These are phyloP conservation scores for Desoria tigrina DNA, from an alignment of 2,888 invertebrate species.

Conservation along the genomic window DNA sequence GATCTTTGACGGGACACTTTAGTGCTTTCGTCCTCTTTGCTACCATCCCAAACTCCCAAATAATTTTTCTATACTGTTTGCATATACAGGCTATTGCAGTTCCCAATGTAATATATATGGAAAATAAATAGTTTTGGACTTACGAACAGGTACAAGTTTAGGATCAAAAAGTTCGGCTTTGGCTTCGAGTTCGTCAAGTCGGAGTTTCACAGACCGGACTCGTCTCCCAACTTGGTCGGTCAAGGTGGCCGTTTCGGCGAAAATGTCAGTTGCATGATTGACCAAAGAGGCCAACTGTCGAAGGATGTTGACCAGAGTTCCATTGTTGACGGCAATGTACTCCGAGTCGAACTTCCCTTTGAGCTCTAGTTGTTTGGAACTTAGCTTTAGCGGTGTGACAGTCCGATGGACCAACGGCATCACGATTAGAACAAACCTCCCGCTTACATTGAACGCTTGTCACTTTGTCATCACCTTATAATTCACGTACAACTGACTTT, in stretches of 20 bases:
- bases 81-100: too few species aligned
- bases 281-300: slow-evolving; percentile 83
- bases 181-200: slow-evolving; percentile 70
- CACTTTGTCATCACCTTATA: neutral
- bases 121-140: too few species aligned
- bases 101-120: too few species aligned
- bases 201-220: slow-evolving; percentile 69
- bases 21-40: too few species aligned
- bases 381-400: slow-evolving; percentile 44
- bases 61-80: too few species aligned
- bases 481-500: neutral
- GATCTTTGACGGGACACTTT: too few species aligned
- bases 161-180: slow-evolving; percentile 76
- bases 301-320: slow-evolving; percentile 79
- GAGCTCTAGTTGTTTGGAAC: slow-evolving; percentile 46
- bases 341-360: slow-evolving; percentile 59
- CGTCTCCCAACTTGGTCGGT: slow-evolving; percentile 73
- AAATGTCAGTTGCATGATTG: slow-evolving; percentile 80
- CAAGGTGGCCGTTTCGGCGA: slow-evolving; percentile 75
- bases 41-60: too few species aligned
- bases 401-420: slow-evolving; percentile 51
- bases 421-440: neutral
- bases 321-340: slow-evolving; percentile 82
- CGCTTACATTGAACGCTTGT: neutral
- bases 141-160: slow-evolving; percentile 89